Evolutionary conservation across 2,888 invertebrate genomes (phyloP).

Genomic region (Zygothrica quintamaculata): DNA sequence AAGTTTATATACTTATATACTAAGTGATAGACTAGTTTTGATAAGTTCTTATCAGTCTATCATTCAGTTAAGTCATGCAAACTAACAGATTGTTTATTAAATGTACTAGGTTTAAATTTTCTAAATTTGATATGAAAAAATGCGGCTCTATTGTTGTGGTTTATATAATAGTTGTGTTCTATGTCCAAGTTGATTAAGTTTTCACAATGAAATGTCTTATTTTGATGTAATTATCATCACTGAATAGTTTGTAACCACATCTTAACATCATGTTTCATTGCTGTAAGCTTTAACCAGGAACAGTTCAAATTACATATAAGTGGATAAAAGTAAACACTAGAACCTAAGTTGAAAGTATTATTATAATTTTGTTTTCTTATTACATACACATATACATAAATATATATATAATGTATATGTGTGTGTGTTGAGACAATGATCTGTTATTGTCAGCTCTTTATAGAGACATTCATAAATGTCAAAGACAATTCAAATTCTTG

Average conservation of each 20-base stretch:
- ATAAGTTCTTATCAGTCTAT: too few species aligned
- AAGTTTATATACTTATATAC: not conserved
- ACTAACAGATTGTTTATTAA: too few species aligned
- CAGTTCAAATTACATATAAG: slow-evolving; percentile 33
- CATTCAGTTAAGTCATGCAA: too few species aligned
- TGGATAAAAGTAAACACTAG: slow-evolving; percentile 1
- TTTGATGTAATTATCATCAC: slow-evolving; percentile 9
- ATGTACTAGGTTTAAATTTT: too few species aligned
- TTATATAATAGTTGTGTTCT: slow-evolving; percentile 10
- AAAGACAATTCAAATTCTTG: slow-evolving; percentile 63
- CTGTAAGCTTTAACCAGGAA: slow-evolving; percentile 38
- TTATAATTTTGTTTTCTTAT: too few species aligned
- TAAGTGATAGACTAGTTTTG: too few species aligned
- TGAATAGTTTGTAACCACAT: slow-evolving; percentile 52
- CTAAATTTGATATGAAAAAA: slow-evolving; percentile 19
- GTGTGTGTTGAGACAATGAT: slow-evolving; percentile 36
- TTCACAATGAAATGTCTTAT: slow-evolving; percentile 50
- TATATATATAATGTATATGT: slow-evolving; percentile 6
- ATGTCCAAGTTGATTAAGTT: slow-evolving; percentile 56
- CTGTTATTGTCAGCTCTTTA: slow-evolving; percentile 47
- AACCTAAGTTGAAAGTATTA: not conserved
- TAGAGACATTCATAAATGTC: slow-evolving; percentile 73
- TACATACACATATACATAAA: too few species aligned
- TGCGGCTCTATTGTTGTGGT: slow-evolving; percentile 64
- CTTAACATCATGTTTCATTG: slow-evolving; percentile 21